phyloP scores from a whole-genome alignment of 2,888 invertebrate species.

The Horisme vitalbata region DNA sequence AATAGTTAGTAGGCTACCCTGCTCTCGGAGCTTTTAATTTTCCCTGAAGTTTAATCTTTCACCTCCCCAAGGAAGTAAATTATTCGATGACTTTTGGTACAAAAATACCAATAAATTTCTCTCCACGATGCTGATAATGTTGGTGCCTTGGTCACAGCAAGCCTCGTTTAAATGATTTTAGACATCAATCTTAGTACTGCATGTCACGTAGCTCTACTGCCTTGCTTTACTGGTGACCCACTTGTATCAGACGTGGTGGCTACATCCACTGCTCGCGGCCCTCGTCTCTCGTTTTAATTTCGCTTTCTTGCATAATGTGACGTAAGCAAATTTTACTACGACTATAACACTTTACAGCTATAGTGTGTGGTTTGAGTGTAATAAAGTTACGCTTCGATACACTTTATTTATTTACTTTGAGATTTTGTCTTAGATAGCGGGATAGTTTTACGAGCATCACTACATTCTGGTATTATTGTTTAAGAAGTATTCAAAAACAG shows the following conservation, averaged over 20 bases:
- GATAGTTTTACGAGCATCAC: too few relatives aligned
- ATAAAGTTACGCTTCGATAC: conserved; percentile 13
- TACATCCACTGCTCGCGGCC: conserved; percentile 21
- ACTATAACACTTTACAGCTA: conserved; percentile 25
- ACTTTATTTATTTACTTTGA: conserved; percentile 10
- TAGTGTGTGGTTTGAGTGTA: conserved; percentile 14
- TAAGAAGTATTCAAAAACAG: too few relatives aligned
- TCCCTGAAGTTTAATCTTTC: too few relatives aligned
- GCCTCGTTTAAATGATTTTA: neutral
- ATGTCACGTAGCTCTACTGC: neutral
- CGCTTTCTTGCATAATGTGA: conserved; percentile 38
- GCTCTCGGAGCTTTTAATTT: too few relatives aligned
- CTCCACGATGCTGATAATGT: too few relatives aligned
- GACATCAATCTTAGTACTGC: neutral
- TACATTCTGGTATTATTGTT: too few relatives aligned
- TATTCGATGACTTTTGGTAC: too few relatives aligned
- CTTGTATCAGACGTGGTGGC: conserved; percentile 24
- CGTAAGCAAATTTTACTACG: conserved; percentile 28
- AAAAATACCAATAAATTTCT: too few relatives aligned
- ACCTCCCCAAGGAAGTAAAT: too few relatives aligned
- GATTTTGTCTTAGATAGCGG: too few relatives aligned
- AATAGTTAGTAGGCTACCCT: too few relatives aligned
- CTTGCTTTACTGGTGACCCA: conserved; percentile 18
- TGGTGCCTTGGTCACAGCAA: too few relatives aligned
- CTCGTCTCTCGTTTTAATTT: conserved; percentile 33